Conservation (phyloP, 2,797 vertebrate species). For the Lepus townsendii region DNA sequence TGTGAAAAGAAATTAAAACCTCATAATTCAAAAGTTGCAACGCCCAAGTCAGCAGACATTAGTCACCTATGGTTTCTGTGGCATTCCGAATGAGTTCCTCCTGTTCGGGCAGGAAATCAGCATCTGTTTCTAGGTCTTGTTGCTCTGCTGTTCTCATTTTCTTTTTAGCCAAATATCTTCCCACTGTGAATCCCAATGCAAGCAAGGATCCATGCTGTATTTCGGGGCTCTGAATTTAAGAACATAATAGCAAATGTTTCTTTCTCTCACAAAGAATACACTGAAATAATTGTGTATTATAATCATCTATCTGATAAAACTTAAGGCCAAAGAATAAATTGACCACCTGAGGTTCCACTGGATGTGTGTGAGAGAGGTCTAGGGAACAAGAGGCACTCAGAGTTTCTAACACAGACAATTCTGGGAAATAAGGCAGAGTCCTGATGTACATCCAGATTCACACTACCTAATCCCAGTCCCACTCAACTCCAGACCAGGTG, state of each 20-base stretch:
- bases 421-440: background rate
- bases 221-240: slow-evolving; percentile 93
- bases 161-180: slow-evolving; percentile 95
- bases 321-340: slow-evolving; percentile 44
- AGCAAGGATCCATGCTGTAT: slow-evolving; percentile 97
- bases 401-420: slow-evolving; percentile 28
- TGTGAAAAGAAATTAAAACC: slow-evolving; percentile 51
- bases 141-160: slow-evolving; percentile 88
- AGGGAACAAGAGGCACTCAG: background rate
- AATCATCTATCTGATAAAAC: slow-evolving; percentile 29
- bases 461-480: background rate
- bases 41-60: background rate
- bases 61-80: slow-evolving; percentile 95
- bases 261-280: slow-evolving; percentile 37
- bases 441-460: background rate
- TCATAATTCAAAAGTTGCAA: slow-evolving; percentile 6
- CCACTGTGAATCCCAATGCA: slow-evolving; percentile 97
- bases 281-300: background rate
- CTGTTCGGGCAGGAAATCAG: slow-evolving; percentile 89
- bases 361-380: background rate
- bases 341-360: background rate
- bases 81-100: slow-evolving; percentile 94
- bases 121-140: slow-evolving; percentile 86
- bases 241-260: slow-evolving; percentile 62
- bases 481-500: background rate